Percentiles rank a stretch among this genome's conserved stretches.
These are phyloP conservation scores for Agrotis puta DNA, from an alignment of 2,888 invertebrate genomes.

Conservation along the genomic window DNA sequence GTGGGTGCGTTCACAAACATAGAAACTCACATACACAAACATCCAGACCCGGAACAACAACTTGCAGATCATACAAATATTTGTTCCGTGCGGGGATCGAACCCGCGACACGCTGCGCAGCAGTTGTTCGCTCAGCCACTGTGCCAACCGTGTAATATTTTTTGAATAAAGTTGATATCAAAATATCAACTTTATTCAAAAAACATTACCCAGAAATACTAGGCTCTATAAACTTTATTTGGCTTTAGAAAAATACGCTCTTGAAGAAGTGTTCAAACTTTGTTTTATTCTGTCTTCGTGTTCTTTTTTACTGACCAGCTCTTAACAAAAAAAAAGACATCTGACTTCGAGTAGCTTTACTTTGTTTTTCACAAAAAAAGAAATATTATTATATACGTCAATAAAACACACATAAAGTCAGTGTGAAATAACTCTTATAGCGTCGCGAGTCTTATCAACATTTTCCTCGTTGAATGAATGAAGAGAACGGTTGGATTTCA, in stretches of 20 bases:
- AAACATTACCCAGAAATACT: too few species aligned
- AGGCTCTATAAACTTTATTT: background rate
- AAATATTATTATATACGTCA: background rate
- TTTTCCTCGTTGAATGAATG: slow-evolving; percentile 73
- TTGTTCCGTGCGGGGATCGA: too few species aligned
- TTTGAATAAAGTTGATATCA: too few species aligned
- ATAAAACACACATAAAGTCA: slow-evolving; percentile 40
- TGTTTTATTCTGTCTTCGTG: background rate
- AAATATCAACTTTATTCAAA: too few species aligned
- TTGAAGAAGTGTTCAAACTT: background rate
- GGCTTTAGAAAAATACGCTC: background rate
- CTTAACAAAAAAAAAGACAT: background rate
- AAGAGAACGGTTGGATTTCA: slow-evolving; percentile 76
- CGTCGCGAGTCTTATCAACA: slow-evolving; percentile 72
- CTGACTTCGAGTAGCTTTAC: slow-evolving; percentile 9
- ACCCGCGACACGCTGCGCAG: too few species aligned
- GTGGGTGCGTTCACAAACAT: too few species aligned
- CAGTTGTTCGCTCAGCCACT: too few species aligned
- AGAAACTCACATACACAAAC: too few species aligned
- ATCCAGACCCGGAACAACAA: too few species aligned
- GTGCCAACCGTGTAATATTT: too few species aligned
- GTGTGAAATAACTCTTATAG: slow-evolving; percentile 45
- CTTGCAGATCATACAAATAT: too few species aligned
- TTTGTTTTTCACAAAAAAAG: slow-evolving; percentile 24
- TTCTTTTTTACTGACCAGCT: background rate